Evolutionary conservation across 1,140 invertebrate genomes (phyloP).

Genomic region (Hycleus cichorii): DNA sequence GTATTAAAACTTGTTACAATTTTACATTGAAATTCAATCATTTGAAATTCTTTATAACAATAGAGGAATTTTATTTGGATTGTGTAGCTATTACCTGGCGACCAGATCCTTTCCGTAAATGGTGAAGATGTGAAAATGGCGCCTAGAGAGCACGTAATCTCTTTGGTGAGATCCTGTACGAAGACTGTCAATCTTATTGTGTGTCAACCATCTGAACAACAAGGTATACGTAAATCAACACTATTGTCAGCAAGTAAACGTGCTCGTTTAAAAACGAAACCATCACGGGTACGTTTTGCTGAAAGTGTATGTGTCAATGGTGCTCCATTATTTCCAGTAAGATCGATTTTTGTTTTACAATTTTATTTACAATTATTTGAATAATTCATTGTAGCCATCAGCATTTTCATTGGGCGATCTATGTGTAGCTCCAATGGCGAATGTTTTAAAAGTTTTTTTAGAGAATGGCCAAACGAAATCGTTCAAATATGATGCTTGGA

Average conservation of each 20-base stretch:
- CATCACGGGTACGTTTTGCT: slow-evolving; percentile 80
- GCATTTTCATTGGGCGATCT: slow-evolving; percentile 69
- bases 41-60: no score
- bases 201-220: slow-evolving; percentile 67
- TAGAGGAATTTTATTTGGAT: slow-evolving; percentile 4
- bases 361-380: not conserved
- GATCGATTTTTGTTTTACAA: slow-evolving; percentile 24
- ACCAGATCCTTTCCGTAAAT: slow-evolving; percentile 84
- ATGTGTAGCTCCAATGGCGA: slow-evolving; percentile 81
- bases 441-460: slow-evolving; percentile 86
- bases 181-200: slow-evolving; percentile 69
- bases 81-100: slow-evolving; percentile 67
- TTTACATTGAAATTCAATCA: no score
- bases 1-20: no score
- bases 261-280: slow-evolving; percentile 69
- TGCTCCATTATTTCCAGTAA: slow-evolving; percentile 64
- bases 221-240: slow-evolving; percentile 68
- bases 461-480: slow-evolving; percentile 94
- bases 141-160: slow-evolving; percentile 81
- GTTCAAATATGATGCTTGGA: slow-evolving; percentile 90
- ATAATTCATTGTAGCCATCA: slow-evolving; percentile 54
- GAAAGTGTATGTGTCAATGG: slow-evolving; percentile 84
- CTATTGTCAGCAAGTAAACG: slow-evolving; percentile 80
- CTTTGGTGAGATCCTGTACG: slow-evolving; percentile 74
- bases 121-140: slow-evolving; percentile 80